Conservation (phyloP, 2,888 invertebrate species). For the Tuta absoluta region DNA sequence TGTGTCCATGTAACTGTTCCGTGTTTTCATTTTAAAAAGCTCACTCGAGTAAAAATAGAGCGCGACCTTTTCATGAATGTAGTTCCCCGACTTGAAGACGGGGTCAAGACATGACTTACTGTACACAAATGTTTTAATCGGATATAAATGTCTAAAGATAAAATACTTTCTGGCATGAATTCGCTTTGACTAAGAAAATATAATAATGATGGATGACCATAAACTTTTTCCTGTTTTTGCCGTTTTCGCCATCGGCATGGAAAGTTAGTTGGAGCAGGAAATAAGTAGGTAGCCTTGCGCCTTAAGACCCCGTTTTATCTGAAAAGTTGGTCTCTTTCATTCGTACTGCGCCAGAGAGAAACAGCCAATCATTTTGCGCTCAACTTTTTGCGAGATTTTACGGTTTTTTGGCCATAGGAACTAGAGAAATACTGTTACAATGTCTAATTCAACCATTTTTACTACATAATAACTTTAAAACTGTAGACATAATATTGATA, state of each 20-base stretch:
- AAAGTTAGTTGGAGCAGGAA: background rate
- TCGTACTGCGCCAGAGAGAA: no score
- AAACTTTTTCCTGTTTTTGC: background rate
- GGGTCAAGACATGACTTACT: conserved; percentile 12
- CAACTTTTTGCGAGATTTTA: no score
- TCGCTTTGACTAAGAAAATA: background rate
- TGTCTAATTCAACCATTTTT: no score
- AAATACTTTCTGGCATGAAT: no score
- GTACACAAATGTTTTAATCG: background rate
- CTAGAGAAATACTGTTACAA: no score
- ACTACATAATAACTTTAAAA: no score
- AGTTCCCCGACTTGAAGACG: background rate
- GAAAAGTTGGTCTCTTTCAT: no score
- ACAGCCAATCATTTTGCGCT: no score
- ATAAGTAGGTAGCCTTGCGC: background rate
- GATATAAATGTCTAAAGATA: no score
- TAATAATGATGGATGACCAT: background rate
- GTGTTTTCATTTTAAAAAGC: background rate
- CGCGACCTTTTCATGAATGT: background rate
- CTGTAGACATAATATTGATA: no score
- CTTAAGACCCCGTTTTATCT: no score
- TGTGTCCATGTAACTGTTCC: background rate
- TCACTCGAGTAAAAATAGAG: background rate
- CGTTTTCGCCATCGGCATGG: background rate
- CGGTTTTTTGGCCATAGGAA: no score